A percentile compares a stretch with the other conserved stretches of the same genome.
Conservation (phyloP, 2,888 invertebrate species). For the Thecophora atra region DNA sequence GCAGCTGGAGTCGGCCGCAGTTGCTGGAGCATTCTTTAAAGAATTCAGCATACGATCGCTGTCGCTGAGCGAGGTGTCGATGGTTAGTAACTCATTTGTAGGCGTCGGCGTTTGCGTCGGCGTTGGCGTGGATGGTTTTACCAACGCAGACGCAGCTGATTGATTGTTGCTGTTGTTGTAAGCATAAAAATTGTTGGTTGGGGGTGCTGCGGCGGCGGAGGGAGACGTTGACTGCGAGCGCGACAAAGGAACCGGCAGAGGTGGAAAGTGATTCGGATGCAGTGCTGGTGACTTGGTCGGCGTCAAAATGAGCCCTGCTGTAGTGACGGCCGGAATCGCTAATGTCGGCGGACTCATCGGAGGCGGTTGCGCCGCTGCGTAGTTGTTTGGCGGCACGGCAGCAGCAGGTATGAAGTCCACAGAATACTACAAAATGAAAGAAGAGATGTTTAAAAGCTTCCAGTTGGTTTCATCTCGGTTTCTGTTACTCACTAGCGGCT, state of each 20-base stretch:
- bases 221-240: constrained; percentile 19
- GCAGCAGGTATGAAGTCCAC: constrained; percentile 57
- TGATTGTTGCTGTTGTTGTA: constrained; percentile 4
- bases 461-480: no score
- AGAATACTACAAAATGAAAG: constrained; percentile 54
- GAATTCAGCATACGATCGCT: constrained; percentile 16
- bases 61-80: constrained; percentile 48
- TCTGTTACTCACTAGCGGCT: constrained; percentile 57
- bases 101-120: constrained; percentile 18
- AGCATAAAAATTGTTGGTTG: background rate
- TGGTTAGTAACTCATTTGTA: constrained; percentile 46
- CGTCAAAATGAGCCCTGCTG: constrained; percentile 56
- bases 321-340: constrained; percentile 44
- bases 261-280: constrained; percentile 45
- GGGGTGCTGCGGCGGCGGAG: constrained; percentile 17
- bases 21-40: background rate
- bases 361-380: constrained; percentile 49
- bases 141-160: constrained; percentile 26
- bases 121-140: background rate
- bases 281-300: constrained; percentile 51
- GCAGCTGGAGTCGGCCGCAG: constrained; percentile 31
- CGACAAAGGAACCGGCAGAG: constrained; percentile 27
- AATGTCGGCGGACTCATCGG: constrained; percentile 55
- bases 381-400: constrained; percentile 45
- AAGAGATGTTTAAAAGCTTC: background rate